Conservation (phyloP, 2,797 vertebrate genomes). For the Spinus pinus region DNA sequence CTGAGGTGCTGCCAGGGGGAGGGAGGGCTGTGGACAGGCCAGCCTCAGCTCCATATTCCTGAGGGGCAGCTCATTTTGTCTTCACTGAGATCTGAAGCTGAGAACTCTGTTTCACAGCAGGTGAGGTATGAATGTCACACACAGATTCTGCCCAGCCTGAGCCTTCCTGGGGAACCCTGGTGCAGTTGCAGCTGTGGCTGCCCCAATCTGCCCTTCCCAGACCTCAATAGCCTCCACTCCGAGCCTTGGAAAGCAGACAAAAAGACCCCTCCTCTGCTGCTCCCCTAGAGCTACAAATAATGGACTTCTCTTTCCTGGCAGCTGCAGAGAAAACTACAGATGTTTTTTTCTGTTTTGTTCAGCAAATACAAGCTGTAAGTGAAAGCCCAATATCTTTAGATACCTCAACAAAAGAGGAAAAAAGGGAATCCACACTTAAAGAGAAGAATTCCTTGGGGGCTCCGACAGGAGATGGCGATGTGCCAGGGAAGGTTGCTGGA, state of each 20-base stretch:
- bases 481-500: neutral
- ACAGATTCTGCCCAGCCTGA: rapidly evolving
- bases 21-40: neutral
- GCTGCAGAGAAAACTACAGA: neutral
- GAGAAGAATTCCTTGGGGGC: neutral
- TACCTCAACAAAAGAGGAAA: neutral
- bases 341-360: neutral
- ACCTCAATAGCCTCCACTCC: neutral
- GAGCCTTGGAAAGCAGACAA: neutral
- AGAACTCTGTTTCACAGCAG: neutral
- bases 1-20: neutral
- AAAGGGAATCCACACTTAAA: neutral
- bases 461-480: rapidly evolving
- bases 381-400: neutral
- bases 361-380: neutral
- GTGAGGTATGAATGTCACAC: rapidly evolving
- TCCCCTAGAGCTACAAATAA: slow-evolving; percentile 7
- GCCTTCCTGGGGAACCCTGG: neutral
- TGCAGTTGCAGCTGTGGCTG: neutral
- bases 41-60: rapidly evolving
- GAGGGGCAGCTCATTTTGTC: neutral
- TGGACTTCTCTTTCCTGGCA: neutral
- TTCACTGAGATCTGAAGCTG: rapidly evolving
- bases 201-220: neutral
- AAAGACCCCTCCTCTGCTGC: neutral